A percentile compares a stretch with the other conserved stretches of the same genome.
These are phyloP conservation scores for Phymatocera aterrima DNA, from an alignment of 2,888 invertebrate genomes.

Conservation along the genomic window DNA sequence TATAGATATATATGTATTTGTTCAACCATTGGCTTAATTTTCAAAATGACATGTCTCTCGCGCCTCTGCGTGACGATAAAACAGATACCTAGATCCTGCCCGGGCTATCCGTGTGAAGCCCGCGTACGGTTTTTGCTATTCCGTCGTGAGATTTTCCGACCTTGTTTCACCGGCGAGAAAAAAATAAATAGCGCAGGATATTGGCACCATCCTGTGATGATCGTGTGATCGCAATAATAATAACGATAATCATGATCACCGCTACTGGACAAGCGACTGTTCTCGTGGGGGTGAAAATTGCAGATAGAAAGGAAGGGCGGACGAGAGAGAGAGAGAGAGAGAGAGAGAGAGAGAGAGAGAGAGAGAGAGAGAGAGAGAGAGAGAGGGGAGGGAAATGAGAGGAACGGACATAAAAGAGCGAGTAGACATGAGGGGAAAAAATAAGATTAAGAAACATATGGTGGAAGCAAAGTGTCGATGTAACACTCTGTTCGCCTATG, in stretches of 20 bases:
- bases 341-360: not conserved
- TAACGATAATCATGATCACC: not conserved
- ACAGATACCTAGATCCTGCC: conserved; percentile 4
- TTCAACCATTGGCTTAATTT: conserved; percentile 61
- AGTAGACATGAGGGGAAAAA: too few species aligned
- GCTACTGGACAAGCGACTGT: not conserved
- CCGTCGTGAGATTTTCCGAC: not conserved
- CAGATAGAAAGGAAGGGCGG: not conserved
- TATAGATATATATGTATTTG: not conserved
- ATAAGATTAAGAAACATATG: not conserved
- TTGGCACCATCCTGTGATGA: not conserved
- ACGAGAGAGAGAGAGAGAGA: not conserved
- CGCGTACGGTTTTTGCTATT: not conserved
- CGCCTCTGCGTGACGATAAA: conserved; percentile 12
- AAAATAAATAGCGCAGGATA: not conserved
- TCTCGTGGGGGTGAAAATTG: not conserved
- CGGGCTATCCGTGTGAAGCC: not conserved
- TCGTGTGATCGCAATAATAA: not conserved
- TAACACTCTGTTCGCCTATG: conserved; percentile 25
- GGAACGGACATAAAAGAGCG: not conserved
- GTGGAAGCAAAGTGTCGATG: conserved; percentile 22
- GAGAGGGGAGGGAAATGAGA: too few species aligned
- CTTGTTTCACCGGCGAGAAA: not conserved
- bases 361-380: not conserved
- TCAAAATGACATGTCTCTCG: conserved; percentile 55